Conservation (phyloP, 2,113 vertebrate species). For the Ammodramus savannarum region DNA sequence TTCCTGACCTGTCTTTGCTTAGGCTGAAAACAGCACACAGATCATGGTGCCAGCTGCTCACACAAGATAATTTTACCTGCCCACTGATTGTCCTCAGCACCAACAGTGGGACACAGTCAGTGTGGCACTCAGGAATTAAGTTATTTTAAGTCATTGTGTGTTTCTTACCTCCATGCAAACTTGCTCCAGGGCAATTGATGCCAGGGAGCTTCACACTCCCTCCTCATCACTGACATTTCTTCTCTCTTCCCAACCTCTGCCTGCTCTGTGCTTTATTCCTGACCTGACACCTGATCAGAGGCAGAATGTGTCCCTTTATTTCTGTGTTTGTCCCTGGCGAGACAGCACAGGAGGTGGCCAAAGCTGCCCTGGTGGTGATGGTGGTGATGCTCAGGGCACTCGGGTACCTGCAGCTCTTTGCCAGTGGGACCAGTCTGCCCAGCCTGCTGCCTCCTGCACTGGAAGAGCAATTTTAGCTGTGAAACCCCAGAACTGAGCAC, state of each 20-base stretch:
- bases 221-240: not conserved
- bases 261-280: not conserved
- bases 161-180: not conserved
- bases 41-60: not conserved
- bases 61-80: not conserved
- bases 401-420: not conserved
- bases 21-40: not conserved
- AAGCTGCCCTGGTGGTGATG: not conserved
- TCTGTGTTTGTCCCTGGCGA: not conserved
- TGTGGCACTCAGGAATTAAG: not conserved
- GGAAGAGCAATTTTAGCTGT: not conserved
- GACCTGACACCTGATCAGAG: not conserved
- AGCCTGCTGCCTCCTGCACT: not conserved
- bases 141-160: not conserved
- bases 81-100: not conserved
- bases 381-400: not conserved
- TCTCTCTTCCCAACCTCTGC: not conserved
- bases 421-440: not conserved
- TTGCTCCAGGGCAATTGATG: not conserved
- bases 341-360: not conserved
- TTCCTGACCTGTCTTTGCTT: not conserved
- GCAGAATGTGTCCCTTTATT: not conserved
- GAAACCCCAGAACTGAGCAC: not conserved
- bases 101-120: not conserved
- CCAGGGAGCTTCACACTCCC: not conserved